Conservation (phyloP, 2,797 vertebrate genomes). For the Morelia viridis region DNA sequence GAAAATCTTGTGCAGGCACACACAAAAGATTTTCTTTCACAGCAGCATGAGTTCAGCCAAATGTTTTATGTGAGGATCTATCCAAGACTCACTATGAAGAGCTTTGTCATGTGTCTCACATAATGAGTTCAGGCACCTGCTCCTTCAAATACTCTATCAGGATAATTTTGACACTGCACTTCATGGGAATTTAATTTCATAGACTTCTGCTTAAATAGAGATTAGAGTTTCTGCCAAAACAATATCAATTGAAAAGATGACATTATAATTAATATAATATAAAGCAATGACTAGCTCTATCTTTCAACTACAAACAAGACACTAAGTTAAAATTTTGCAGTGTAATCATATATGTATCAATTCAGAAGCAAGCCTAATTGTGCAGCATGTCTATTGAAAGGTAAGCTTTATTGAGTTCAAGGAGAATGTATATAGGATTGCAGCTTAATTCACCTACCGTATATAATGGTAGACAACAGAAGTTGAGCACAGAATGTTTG, state of each 20-base stretch:
- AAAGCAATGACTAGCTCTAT: constrained; percentile 70
- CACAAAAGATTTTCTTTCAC: neutral
- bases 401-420: neutral
- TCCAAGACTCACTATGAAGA: neutral
- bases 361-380: neutral
- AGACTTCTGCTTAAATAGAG: constrained; percentile 77
- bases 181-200: constrained; percentile 73
- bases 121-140: constrained; percentile 32
- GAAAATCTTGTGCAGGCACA: neutral
- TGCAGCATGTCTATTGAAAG: neutral
- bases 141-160: constrained; percentile 62
- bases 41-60: neutral
- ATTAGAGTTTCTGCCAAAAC: constrained; percentile 76
- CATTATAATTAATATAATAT: constrained; percentile 74
- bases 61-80: neutral
- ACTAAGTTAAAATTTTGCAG: constrained; percentile 46
- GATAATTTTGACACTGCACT: constrained; percentile 70
- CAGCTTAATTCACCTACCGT: constrained; percentile 27
- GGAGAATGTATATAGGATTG: neutral
- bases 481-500: constrained; percentile 14
- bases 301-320: constrained; percentile 61
- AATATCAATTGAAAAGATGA: constrained; percentile 73
- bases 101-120: neutral
- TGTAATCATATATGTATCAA: neutral
- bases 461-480: constrained; percentile 21